Conservation (phyloP, 1,140 invertebrate genomes). For the Chymomyza costata region DNA sequence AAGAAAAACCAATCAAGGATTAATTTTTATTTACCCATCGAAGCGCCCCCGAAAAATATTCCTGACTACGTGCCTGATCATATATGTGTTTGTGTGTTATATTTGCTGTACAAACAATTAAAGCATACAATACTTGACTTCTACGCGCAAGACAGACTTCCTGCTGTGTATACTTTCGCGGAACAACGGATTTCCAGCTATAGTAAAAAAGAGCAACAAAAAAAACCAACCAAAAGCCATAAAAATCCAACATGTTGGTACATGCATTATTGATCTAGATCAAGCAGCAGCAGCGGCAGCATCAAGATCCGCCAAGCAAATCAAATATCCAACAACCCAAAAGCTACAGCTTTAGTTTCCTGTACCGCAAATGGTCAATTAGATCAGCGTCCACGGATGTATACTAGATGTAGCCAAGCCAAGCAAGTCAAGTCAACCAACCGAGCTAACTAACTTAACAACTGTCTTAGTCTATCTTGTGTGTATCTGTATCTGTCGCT, state of each 20-base stretch:
- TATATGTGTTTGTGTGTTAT: constrained; percentile 11
- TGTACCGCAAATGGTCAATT: constrained; percentile 56
- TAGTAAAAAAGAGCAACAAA: constrained; percentile 1
- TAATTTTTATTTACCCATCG: no score
- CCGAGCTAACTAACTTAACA: background rate
- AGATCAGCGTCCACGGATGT: constrained; percentile 47
- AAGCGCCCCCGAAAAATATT: no score
- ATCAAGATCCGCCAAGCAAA: background rate
- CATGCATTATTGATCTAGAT: constrained; percentile 50
- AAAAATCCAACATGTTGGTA: background rate
- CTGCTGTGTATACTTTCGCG: constrained; percentile 4
- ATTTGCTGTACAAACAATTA: constrained; percentile 13
- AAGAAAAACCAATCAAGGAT: no score
- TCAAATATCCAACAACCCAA: constrained; percentile 12
- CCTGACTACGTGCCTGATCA: background rate
- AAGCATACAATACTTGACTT: constrained; percentile 16
- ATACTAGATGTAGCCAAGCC: constrained; percentile 32
- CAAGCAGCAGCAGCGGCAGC: background rate
- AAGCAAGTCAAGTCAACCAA: constrained; percentile 13
- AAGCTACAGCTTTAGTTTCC: constrained; percentile 49
- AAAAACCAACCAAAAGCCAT: background rate
- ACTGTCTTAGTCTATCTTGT: no score
- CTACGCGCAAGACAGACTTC: constrained; percentile 1
- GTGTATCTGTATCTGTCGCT: constrained; percentile 28
- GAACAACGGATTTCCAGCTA: background rate